Conservation (phyloP, 1,140 invertebrate genomes). For the Oreohelix idahoensis region DNA sequence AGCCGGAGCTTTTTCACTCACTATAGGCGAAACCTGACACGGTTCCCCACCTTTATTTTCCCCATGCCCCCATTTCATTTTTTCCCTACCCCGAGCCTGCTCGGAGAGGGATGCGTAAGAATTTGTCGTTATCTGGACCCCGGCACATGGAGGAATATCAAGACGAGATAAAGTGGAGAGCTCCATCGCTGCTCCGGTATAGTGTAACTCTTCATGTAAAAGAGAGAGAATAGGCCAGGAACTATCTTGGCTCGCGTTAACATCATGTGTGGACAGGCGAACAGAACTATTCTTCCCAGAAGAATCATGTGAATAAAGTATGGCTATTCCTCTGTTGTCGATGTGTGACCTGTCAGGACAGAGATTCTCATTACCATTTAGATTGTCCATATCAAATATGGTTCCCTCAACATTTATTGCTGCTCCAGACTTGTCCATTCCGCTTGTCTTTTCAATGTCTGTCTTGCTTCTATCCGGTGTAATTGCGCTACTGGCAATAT, state of each 20-base stretch:
- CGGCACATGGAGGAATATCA: not conserved
- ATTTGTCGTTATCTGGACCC: not conserved
- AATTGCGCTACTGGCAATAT: not conserved
- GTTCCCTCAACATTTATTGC: not conserved
- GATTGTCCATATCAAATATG: not conserved
- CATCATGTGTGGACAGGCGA: too few species aligned
- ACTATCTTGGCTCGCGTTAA: not conserved
- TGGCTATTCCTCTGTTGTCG: not conserved
- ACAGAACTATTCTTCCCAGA: not conserved
- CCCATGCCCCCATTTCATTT: not conserved
- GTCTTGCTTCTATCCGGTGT: not conserved
- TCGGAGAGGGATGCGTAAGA: not conserved
- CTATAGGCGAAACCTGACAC: not conserved
- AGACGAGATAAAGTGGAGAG: not conserved
- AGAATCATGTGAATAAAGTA: not conserved
- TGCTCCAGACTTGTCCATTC: not conserved
- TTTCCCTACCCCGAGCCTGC: not conserved
- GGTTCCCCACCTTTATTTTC: not conserved
- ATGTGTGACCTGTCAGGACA: not conserved
- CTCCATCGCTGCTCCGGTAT: too few species aligned
- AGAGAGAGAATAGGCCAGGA: not conserved
- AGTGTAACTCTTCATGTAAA: not conserved
- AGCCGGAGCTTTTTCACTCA: not conserved
- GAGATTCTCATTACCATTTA: not conserved
- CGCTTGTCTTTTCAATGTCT: not conserved